Evolutionary conservation across 2,888 invertebrate species (phyloP), one percentile per base, ranked within the genome.

Genomic region (Chydorus sphaericus): DNA sequence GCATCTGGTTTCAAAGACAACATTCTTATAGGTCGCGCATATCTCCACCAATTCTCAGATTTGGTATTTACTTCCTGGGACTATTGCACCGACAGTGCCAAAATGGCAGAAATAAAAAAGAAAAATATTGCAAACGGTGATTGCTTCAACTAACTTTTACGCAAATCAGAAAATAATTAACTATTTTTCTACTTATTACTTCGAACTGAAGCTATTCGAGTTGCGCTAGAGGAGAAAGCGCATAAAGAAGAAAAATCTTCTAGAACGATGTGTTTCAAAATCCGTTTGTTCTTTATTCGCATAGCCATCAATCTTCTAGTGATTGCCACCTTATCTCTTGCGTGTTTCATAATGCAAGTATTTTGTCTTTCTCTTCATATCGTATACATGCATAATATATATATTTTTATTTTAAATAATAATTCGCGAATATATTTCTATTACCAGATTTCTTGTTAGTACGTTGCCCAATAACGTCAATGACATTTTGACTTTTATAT

Each of bases 61-160:
- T 69, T 86, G 48, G 77, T 89, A 2, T 90, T 91, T 63, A 83
- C 85, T 0, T 85, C 87, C 0, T 90, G 91, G 90, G 90, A 91
- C 67, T 90, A 83, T 66, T 87, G 86, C 64, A 84, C 90, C 56
- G 81, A 82, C 53, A 85, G 88, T 63, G 81, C 82, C 51, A 82
- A 82, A 64, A 82, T 86, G 0, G 83, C 87, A 0, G 75, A 72
- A 60, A 81, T 85, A 4, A 89, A 89, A 66, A 85, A 87, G 62
- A 83, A 81, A 62, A 86, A 83, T 1, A 67, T 88, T 3, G 81
- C 74, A 63, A 82, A 83, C 62, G 87, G 88, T 65, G 76, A 31
- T 20, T 20, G 18, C 3, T 8, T n/a, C n/a, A n/a, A n/a, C n/a
- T n/a, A n/a, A n/a, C n/a, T n/a, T n/a, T n/a, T n/a, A n/a, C n/a